These are phyloP conservation scores for Paramormyrops hopkinsi DNA, from an alignment of 2,797 vertebrate genomes.

Conservation along the genomic window DNA sequence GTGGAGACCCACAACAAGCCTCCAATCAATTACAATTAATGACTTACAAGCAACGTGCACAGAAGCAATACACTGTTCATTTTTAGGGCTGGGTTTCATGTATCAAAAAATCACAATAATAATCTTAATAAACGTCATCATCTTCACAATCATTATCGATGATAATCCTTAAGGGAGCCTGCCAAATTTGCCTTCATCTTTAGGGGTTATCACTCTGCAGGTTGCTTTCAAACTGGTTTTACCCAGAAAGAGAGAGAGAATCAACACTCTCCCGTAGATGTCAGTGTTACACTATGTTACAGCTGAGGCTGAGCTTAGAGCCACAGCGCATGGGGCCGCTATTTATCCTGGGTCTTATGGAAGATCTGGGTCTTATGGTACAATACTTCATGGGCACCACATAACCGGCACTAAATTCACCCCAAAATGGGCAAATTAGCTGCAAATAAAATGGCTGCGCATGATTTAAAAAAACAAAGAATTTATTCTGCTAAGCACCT, in stretches of 20 bases:
- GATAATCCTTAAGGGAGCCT: neutral
- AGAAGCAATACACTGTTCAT: neutral
- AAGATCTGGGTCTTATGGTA: neutral
- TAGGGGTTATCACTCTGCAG: neutral
- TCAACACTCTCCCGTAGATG: conserved; percentile 27
- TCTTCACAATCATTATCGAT: neutral
- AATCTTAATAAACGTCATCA: neutral
- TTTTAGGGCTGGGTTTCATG: neutral
- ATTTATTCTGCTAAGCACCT: neutral
- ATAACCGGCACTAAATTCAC: neutral
- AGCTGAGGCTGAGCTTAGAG: neutral
- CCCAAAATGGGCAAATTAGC: neutral
- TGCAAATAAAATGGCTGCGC: neutral
- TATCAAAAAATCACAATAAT: neutral
- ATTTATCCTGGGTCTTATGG: neutral
- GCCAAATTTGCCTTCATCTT: neutral
- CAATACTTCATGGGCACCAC: neutral
- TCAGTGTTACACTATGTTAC: conserved; percentile 21
- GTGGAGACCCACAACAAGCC: neutral
- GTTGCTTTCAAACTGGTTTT: neutral
- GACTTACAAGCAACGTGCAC: neutral
- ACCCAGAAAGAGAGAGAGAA: neutral
- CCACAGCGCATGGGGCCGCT: neutral
- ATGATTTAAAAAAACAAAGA: neutral
- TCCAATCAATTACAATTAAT: neutral